Conservation (phyloP, 2,113 vertebrate species). For the Holacanthus passer region DNA sequence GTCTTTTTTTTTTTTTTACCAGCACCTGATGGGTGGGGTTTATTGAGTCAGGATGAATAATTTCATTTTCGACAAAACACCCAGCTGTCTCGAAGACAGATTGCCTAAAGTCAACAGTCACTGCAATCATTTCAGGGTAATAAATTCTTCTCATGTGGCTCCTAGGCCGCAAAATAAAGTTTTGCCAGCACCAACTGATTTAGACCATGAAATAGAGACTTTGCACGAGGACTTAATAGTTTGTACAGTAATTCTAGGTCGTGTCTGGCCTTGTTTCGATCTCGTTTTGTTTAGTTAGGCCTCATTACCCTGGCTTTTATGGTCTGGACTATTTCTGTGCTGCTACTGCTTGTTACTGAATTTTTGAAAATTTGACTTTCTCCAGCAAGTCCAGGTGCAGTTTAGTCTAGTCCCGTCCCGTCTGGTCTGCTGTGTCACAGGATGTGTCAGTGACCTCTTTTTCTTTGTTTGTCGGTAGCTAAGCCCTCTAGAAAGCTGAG, state of each 20-base stretch:
- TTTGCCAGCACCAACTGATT: conserved; percentile 1
- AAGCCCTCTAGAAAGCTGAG: conserved; percentile 33
- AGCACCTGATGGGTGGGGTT: conserved; percentile 18
- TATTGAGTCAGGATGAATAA: conserved; percentile 9
- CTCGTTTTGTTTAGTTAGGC: neutral
- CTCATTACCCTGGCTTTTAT: neutral
- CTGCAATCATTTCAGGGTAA: conserved; percentile 31
- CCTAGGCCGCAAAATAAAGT: conserved; percentile 44
- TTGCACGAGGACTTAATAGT: neutral
- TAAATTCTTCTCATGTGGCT: conserved; percentile 26
- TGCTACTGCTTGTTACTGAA: neutral
- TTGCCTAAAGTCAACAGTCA: conserved; percentile 24
- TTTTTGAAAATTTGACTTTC: neutral
- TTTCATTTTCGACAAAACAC: conserved; percentile 1
- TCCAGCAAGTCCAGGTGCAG: neutral
- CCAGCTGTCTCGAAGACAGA: conserved; percentile 42
- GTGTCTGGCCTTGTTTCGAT: neutral
- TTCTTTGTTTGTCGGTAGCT: conserved; percentile 45
- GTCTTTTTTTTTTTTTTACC: neutral
- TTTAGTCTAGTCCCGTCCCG: neutral
- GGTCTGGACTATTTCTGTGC: neutral
- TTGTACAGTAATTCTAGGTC: neutral
- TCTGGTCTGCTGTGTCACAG: conserved; percentile 10
- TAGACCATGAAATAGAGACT: conserved; percentile 3
- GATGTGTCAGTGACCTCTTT: conserved; percentile 38